Percentiles rank a stretch among this genome's conserved stretches.
These are phyloP conservation scores for Ypsolopha scabrella DNA, from an alignment of 2,888 invertebrate species.

Conservation along the genomic window DNA sequence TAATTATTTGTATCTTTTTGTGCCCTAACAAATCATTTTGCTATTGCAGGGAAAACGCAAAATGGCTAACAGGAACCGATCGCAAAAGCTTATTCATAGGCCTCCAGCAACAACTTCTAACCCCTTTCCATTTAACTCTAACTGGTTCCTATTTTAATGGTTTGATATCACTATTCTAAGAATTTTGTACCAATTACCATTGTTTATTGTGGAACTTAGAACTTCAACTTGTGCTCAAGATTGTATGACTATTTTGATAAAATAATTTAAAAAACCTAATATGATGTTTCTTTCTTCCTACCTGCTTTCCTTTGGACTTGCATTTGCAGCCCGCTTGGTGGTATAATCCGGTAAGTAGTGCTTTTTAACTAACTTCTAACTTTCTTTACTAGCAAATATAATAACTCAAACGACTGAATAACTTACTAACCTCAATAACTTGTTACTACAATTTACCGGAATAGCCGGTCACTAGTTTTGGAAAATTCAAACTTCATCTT, in stretches of 20 bases:
- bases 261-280: too few relatives aligned
- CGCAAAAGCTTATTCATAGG: slow-evolving; percentile 16
- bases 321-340: slow-evolving; percentile 87
- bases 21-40: not conserved
- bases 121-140: slow-evolving; percentile 24
- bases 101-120: slow-evolving; percentile 6
- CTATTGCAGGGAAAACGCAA: slow-evolving; percentile 42
- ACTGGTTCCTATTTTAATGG: slow-evolving; percentile 24
- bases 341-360: slow-evolving; percentile 90
- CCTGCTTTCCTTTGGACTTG: slow-evolving; percentile 41
- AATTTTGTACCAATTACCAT: slow-evolving; percentile 19
- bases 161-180: slow-evolving; percentile 5
- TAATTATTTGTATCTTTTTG: not conserved
- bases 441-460: not conserved
- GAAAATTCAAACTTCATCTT: too few relatives aligned
- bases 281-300: slow-evolving; percentile 18
- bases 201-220: slow-evolving; percentile 5
- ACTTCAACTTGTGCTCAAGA: slow-evolving; percentile 6
- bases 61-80: slow-evolving; percentile 19
- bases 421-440: not conserved
- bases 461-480: too few relatives aligned
- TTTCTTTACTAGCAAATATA: not conserved
- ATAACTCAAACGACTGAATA: not conserved
- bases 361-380: slow-evolving; percentile 3
- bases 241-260: not conserved